phyloP scores from a whole-genome alignment of 2,113 vertebrate genomes.

The Chloropsis cyanopogon region DNA sequence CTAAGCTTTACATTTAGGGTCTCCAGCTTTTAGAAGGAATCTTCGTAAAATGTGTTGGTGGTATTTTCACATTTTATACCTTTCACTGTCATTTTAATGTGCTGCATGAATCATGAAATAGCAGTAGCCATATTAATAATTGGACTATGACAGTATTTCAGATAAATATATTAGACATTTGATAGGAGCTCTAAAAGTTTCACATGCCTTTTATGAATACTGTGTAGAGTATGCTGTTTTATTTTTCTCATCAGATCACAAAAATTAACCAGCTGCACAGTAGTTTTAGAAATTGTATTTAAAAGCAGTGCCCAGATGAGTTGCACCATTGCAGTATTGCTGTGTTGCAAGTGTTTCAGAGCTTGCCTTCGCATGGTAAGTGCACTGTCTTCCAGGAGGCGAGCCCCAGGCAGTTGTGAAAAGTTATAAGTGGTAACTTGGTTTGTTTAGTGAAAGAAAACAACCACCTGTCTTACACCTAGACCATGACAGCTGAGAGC shows the following conservation, averaged over 20 bases:
- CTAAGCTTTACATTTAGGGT: constrained; percentile 41
- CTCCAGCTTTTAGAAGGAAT: constrained; percentile 28
- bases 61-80: constrained; percentile 45
- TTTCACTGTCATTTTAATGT: constrained; percentile 54
- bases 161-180: constrained; percentile 57
- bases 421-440: constrained; percentile 38
- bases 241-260: constrained; percentile 29
- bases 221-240: not conserved
- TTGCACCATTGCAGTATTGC: not conserved
- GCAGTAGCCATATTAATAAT: constrained; percentile 61
- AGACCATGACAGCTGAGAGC: constrained; percentile 35
- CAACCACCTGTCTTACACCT: constrained; percentile 52
- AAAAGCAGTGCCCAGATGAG: not conserved
- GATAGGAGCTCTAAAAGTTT: constrained; percentile 38
- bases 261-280: constrained; percentile 26
- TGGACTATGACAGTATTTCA: constrained; percentile 54
- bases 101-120: constrained; percentile 49
- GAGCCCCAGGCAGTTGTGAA: constrained; percentile 34
- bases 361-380: not conserved
- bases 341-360: not conserved
- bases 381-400: not conserved
- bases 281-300: not conserved
- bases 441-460: constrained; percentile 62
- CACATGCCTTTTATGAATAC: not conserved
- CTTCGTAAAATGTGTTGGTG: constrained; percentile 58